Percentiles rank a stretch among this genome's conserved stretches.
Evolutionary conservation across 2,113 vertebrate genomes (phyloP).

Genomic region (Cebidichthys violaceus): DNA sequence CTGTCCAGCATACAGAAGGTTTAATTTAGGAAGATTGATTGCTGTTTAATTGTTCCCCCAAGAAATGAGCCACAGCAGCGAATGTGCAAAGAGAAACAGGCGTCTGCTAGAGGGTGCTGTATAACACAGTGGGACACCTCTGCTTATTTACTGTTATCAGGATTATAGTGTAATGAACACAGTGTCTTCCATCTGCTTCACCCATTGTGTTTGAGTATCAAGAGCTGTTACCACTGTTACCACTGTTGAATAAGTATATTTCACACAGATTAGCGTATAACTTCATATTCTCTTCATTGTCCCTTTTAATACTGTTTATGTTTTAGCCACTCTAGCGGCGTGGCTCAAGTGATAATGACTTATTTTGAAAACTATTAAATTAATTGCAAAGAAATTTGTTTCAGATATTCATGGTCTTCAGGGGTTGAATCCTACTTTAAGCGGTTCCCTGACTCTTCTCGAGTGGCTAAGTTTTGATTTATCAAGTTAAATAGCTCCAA

Average conservation of each 20-base stretch:
- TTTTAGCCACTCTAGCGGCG: fast-evolving
- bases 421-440: not conserved
- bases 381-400: not conserved
- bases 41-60: conserved; percentile 59
- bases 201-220: not conserved
- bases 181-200: conserved; percentile 46
- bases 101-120: conserved; percentile 49
- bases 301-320: not conserved
- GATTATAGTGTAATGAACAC: conserved; percentile 37
- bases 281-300: no score
- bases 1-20: conserved; percentile 32
- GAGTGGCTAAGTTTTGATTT: not conserved
- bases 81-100: conserved; percentile 24
- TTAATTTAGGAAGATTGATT: conserved; percentile 58
- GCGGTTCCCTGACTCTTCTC: not conserved
- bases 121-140: conserved; percentile 47
- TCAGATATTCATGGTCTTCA: not conserved
- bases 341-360: not conserved
- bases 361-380: not conserved
- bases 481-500: not conserved
- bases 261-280: not conserved
- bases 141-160: conserved; percentile 61
- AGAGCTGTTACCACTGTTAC: conserved; percentile 5
- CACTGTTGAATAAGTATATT: not conserved
- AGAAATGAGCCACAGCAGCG: conserved; percentile 54